phyloP scores from a whole-genome alignment of 1,140 invertebrate genomes.

The Heliconius himera region DNA sequence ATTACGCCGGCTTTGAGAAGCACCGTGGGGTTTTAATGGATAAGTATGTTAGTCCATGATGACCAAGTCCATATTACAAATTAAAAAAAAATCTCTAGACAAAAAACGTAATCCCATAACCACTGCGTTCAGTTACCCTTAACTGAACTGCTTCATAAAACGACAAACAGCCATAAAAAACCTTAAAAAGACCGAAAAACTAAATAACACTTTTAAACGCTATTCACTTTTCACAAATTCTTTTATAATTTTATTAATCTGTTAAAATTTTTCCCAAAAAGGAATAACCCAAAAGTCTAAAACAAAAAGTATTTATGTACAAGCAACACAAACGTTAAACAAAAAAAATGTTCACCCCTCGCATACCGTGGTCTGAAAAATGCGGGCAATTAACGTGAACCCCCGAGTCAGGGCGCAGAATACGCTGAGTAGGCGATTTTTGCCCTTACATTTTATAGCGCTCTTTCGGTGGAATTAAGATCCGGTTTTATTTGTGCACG shows the following conservation, averaged over 20 bases:
- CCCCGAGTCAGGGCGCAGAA: not conserved
- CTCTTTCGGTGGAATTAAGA: not conserved
- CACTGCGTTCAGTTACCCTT: not conserved
- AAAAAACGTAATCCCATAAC: too few species aligned
- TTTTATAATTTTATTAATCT: not conserved
- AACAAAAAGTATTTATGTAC: not conserved
- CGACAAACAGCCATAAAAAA: too few species aligned
- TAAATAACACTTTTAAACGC: too few species aligned
- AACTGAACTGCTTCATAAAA: too few species aligned
- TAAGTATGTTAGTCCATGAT: too few species aligned
- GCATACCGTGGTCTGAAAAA: constrained; percentile 19
- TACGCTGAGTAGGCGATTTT: not conserved
- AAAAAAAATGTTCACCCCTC: constrained; percentile 20
- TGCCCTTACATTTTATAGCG: not conserved
- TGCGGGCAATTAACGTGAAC: constrained; percentile 24
- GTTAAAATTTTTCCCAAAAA: constrained; percentile 11
- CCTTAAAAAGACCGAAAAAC: too few species aligned
- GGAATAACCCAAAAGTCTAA: not conserved
- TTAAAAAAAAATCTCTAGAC: not conserved
- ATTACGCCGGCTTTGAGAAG: too few species aligned
- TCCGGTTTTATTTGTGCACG: not conserved
- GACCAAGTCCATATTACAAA: not conserved
- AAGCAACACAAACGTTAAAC: constrained; percentile 21
- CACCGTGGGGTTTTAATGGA: too few species aligned
- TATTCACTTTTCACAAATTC: not conserved